Percentiles rank a stretch among this genome's conserved stretches.
phyloP scores from a whole-genome alignment of 2,113 vertebrate species.

The Corythoichthys haematopterus region DNA sequence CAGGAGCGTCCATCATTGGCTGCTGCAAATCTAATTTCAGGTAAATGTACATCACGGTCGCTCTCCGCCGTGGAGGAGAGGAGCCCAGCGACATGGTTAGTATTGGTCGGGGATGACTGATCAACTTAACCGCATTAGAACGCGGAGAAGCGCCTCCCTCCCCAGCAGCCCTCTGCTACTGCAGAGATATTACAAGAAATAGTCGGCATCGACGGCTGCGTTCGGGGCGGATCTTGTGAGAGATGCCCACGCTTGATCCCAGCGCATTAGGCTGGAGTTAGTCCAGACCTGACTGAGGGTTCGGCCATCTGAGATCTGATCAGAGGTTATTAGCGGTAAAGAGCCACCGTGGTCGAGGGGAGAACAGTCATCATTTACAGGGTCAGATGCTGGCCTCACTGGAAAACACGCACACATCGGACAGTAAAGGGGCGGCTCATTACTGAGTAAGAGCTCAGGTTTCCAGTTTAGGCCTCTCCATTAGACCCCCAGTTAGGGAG shows the following conservation, averaged over 20 bases:
- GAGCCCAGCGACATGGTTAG: conserved; percentile 68
- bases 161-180: conserved; percentile 16
- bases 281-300: conserved; percentile 53
- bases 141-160: conserved; percentile 64
- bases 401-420: conserved; percentile 44
- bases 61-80: conserved; percentile 61
- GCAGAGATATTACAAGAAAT: neutral
- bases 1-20: conserved; percentile 62
- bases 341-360: conserved; percentile 71
- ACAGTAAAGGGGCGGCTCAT: conserved; percentile 78
- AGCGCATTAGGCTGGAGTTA: conserved; percentile 43
- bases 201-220: neutral
- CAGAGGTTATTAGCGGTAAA: conserved; percentile 81
- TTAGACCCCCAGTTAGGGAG: conserved; percentile 72
- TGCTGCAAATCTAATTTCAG: conserved; percentile 71
- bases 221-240: conserved; percentile 3
- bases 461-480: conserved; percentile 75
- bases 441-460: conserved; percentile 78
- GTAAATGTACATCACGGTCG: conserved; percentile 64
- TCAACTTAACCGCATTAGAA: conserved; percentile 67
- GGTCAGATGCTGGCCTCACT: conserved; percentile 73
- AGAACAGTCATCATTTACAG: conserved; percentile 80
- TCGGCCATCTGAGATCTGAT: conserved; percentile 71
- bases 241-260: conserved; percentile 36
- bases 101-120: conserved; percentile 72